Conservation (phyloP, 2,797 vertebrate species). For the Sandelia bainsii region DNA sequence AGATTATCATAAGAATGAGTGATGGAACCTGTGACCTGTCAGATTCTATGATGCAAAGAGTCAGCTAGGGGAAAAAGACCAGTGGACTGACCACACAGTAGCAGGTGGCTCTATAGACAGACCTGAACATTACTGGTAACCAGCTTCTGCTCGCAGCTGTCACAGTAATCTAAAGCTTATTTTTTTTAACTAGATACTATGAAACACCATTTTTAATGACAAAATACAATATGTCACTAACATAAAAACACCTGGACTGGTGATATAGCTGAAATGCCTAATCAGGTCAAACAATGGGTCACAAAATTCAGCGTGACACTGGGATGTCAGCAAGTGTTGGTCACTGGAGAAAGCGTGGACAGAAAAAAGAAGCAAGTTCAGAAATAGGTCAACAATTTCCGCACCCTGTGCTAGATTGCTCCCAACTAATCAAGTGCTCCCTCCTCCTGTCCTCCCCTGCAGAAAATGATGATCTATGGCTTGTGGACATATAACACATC, state of each 20-base stretch:
- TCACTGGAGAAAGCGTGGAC: background rate
- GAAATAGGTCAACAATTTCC: constrained; percentile 16
- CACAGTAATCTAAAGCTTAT: too few relatives aligned
- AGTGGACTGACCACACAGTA: background rate
- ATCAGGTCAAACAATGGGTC: constrained; percentile 4
- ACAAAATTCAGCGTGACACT: background rate
- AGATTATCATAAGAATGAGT: background rate
- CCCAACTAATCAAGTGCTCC: constrained; percentile 70
- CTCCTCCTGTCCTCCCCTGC: constrained; percentile 59
- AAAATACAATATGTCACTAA: background rate
- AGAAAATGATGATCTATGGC: constrained; percentile 72
- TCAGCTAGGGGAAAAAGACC: background rate
- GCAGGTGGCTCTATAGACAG: background rate
- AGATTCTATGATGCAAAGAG: background rate
- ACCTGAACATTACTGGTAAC: too few relatives aligned
- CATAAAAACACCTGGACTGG: background rate
- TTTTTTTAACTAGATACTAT: background rate
- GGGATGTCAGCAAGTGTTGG: background rate
- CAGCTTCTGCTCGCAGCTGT: background rate
- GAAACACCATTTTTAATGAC: background rate
- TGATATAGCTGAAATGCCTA: background rate
- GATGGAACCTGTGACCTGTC: background rate
- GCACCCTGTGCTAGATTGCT: constrained; percentile 52
- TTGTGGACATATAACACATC: constrained; percentile 56
- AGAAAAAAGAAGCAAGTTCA: background rate